Evolutionary conservation across 2,113 vertebrate species (phyloP).

Genomic region (Bucco capensis): DNA sequence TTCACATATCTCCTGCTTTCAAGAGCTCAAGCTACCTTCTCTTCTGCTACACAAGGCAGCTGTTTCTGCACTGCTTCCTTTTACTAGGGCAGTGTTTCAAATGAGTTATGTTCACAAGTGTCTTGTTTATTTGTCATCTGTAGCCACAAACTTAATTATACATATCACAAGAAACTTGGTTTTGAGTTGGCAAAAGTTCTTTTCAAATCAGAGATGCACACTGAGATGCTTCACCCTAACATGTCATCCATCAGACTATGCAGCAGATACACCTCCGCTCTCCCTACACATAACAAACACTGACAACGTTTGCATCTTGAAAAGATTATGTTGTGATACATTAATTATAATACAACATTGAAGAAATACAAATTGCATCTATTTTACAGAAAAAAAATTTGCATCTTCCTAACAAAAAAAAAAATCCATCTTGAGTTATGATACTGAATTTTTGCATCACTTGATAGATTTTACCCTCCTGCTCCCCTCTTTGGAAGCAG

Average conservation of each 20-base stretch:
- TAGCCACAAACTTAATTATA: neutral
- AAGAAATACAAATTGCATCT: neutral
- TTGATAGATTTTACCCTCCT: neutral
- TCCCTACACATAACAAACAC: neutral
- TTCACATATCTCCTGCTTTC: conserved; percentile 31
- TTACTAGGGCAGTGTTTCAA: fast-evolving
- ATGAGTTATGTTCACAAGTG: neutral
- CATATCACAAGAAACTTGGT: neutral
- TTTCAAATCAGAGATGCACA: neutral
- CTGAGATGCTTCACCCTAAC: neutral
- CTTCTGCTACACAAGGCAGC: neutral
- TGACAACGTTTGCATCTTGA: neutral
- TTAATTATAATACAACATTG: neutral
- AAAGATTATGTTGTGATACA: neutral
- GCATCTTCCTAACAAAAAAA: neutral
- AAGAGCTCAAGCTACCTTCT: neutral
- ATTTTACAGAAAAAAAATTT: neutral
- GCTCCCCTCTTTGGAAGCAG: neutral
- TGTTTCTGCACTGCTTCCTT: neutral
- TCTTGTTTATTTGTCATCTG: neutral
- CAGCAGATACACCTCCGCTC: neutral
- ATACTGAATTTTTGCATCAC: neutral
- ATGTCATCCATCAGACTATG: fast-evolving
- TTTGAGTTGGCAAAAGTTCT: neutral
- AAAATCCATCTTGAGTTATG: neutral